A percentile compares a stretch with the other conserved stretches of the same genome.
Evolutionary conservation across 2,797 vertebrate genomes (phyloP).

Genomic region (Alca torda): DNA sequence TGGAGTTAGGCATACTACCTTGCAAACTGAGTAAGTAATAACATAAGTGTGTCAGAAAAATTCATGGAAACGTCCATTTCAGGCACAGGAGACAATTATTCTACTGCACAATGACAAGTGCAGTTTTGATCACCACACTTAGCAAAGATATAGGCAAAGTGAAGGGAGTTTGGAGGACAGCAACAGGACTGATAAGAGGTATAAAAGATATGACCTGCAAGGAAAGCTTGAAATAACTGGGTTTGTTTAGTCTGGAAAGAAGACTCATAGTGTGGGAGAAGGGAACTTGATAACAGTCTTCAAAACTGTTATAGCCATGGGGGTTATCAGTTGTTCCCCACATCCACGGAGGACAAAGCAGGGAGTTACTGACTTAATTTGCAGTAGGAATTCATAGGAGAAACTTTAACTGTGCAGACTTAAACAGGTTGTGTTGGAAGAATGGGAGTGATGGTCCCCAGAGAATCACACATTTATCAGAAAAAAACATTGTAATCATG

Average conservation of each 20-base stretch:
- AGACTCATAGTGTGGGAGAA: neutral
- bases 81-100: neutral
- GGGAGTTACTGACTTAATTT: neutral
- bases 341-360: neutral
- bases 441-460: neutral
- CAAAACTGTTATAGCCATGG: neutral
- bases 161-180: neutral
- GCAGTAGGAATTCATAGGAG: neutral
- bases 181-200: conserved; percentile 33
- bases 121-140: neutral
- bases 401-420: neutral
- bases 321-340: neutral
- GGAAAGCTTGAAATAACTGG: conserved; percentile 11
- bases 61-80: neutral
- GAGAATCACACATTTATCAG: neutral
- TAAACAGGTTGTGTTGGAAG: neutral
- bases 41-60: neutral
- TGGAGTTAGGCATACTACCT: neutral
- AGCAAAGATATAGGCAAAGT: neutral
- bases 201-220: conserved; percentile 8
- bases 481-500: neutral
- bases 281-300: neutral
- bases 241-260: conserved; percentile 60
- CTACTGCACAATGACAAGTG: neutral
- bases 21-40: neutral